These are phyloP conservation scores for Homarus gammarus DNA, from an alignment of 2,888 invertebrate genomes.

Conservation along the genomic window DNA sequence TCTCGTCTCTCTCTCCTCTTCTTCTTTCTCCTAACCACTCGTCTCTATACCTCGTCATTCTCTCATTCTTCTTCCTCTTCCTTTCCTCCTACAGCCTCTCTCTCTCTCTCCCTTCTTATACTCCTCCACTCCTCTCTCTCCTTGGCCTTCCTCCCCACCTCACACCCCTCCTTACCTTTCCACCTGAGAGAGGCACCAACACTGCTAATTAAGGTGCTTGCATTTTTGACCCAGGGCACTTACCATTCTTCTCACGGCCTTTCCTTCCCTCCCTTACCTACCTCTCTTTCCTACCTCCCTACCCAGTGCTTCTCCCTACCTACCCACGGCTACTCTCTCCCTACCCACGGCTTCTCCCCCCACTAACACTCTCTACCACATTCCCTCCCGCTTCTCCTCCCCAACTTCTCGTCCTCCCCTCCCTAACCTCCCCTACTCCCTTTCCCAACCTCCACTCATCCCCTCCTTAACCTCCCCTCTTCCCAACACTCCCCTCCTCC, in stretches of 20 bases:
- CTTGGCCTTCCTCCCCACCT: too few species aligned
- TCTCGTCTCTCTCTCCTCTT: too few species aligned
- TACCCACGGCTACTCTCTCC: not conserved
- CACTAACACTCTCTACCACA: too few species aligned
- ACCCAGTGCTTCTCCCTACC: not conserved
- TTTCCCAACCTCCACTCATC: not conserved
- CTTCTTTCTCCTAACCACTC: too few species aligned
- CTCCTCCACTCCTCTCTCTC: not conserved
- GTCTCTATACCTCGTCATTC: not conserved
- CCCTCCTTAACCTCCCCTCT: not conserved
- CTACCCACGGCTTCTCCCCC: too few species aligned
- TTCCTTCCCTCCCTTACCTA: not conserved
- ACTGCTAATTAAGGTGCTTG: too few species aligned
- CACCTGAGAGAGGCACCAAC: too few species aligned
- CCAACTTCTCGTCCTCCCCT: not conserved
- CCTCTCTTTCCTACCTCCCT: not conserved
- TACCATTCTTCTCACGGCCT: not conserved
- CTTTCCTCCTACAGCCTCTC: not conserved
- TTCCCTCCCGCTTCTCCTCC: too few species aligned
- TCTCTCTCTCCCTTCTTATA: not conserved
- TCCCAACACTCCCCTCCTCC: not conserved
- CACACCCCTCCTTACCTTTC: too few species aligned
- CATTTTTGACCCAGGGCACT: not conserved
- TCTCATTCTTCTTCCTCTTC: not conserved
- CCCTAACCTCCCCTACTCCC: not conserved